phyloP scores from a whole-genome alignment of 1,140 invertebrate genomes.

The Hyposmocoma kahamanoa region DNA sequence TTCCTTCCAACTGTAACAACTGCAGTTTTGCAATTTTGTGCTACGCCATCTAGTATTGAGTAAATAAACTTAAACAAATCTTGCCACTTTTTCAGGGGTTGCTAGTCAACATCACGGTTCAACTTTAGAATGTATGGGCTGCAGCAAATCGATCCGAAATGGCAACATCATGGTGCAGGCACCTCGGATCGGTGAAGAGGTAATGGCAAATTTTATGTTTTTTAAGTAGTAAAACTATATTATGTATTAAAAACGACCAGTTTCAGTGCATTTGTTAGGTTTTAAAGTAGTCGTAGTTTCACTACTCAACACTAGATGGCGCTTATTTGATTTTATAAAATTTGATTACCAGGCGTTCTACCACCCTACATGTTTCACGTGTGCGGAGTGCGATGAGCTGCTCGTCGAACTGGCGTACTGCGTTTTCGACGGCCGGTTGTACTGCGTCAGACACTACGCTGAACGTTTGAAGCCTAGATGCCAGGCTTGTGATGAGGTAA shows the following conservation, averaged over 20 bases:
- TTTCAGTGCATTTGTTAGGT: not conserved
- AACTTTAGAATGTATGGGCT: constrained; percentile 64
- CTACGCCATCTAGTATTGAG: constrained; percentile 34
- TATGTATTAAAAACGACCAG: too few relatives aligned
- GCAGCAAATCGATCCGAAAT: constrained; percentile 68
- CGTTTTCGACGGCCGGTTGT: constrained; percentile 87
- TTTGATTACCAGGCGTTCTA: constrained; percentile 75
- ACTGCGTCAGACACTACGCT: constrained; percentile 95
- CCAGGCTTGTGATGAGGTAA: constrained; percentile 95
- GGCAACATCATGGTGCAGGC: constrained; percentile 73
- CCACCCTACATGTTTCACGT: constrained; percentile 93
- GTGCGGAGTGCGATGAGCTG: constrained; percentile 87
- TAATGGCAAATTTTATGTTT: constrained; percentile 27
- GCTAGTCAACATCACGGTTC: constrained; percentile 50
- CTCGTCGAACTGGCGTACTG: constrained; percentile 96
- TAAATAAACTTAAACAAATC: constrained; percentile 18
- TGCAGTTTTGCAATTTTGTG: not conserved
- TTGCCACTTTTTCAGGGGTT: constrained; percentile 38
- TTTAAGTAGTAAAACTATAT: too few relatives aligned
- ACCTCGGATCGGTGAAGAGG: constrained; percentile 72
- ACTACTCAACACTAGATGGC: constrained; percentile 32
- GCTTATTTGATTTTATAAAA: not conserved
- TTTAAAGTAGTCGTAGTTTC: constrained; percentile 9
- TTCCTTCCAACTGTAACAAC: not conserved
- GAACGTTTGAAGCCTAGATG: constrained; percentile 94